Evolutionary conservation across 2,113 vertebrate species (phyloP).

Genomic region (Acrocephalus kingi): DNA sequence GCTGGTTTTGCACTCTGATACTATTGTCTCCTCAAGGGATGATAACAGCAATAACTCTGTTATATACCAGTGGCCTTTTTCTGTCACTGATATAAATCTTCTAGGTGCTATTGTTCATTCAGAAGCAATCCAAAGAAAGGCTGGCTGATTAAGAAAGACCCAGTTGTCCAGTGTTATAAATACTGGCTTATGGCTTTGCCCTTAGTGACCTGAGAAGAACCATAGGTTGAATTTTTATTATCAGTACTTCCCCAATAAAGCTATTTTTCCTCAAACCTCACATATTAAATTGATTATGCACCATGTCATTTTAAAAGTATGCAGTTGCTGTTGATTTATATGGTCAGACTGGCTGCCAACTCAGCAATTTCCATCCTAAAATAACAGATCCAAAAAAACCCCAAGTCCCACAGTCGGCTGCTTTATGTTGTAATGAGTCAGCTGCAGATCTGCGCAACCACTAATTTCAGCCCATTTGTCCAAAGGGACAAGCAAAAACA

Average conservation of each 20-base stretch:
- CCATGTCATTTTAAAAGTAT: slow-evolving; percentile 66
- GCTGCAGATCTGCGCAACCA: slow-evolving; percentile 46
- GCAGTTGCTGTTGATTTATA: slow-evolving; percentile 59
- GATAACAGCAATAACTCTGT: neutral
- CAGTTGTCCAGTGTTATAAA: neutral
- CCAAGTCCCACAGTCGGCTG: neutral
- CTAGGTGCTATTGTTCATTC: slow-evolving; percentile 7
- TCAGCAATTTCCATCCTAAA: slow-evolving; percentile 67
- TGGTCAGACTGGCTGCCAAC: slow-evolving; percentile 39
- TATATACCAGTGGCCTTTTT: neutral
- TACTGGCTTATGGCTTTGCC: neutral
- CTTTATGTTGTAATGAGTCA: slow-evolving; percentile 64
- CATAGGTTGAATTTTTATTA: slow-evolving; percentile 23
- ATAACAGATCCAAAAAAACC: slow-evolving; percentile 52
- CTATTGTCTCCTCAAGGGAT: neutral
- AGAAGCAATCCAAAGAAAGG: slow-evolving; percentile 13
- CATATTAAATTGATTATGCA: slow-evolving; percentile 66
- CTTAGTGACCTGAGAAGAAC: slow-evolving; percentile 34
- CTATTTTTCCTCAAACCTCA: slow-evolving; percentile 55
- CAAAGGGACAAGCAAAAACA: slow-evolving; percentile 58
- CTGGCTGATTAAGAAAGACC: slow-evolving; percentile 33
- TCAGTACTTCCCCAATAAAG: slow-evolving; percentile 27
- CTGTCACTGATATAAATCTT: neutral
- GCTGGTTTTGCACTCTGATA: neutral
- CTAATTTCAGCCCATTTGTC: slow-evolving; percentile 67